phyloP scores from a whole-genome alignment of 1,140 invertebrate genomes.

The Drosophila navojoa region DNA sequence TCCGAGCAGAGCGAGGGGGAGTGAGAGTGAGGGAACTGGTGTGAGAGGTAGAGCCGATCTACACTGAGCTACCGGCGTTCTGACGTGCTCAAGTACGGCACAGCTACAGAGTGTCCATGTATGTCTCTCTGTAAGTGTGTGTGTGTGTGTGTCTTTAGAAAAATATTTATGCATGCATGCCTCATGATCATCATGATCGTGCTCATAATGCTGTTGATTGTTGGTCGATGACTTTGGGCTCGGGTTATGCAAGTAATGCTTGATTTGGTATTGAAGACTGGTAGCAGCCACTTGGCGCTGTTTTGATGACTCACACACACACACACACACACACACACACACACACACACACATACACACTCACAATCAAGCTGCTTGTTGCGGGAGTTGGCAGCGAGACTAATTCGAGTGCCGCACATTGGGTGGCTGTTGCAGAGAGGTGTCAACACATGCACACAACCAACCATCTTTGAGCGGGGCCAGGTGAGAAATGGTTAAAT shows the following conservation, averaged over 20 bases:
- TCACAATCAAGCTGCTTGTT: slow-evolving; percentile 20
- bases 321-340: slow-evolving; percentile 43
- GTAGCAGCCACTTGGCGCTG: slow-evolving; percentile 73
- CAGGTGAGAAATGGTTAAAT: not conserved
- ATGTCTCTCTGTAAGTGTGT: not conserved
- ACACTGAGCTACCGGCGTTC: slow-evolving; percentile 57
- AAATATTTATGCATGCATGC: slow-evolving; percentile 74
- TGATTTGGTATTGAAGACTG: slow-evolving; percentile 81
- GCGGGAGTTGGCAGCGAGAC: slow-evolving; percentile 40
- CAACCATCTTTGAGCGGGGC: not conserved
- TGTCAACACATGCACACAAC: slow-evolving; percentile 22
- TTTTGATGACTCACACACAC: slow-evolving; percentile 65
- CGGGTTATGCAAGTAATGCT: slow-evolving; percentile 81
- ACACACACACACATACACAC: slow-evolving; percentile 43
- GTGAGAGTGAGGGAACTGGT: not conserved
- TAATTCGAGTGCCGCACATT: slow-evolving; percentile 47
- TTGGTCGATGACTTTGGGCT: slow-evolving; percentile 68
- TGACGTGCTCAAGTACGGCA: slow-evolving; percentile 66
- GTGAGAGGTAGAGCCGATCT: slow-evolving; percentile 1
- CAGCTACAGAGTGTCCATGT: slow-evolving; percentile 29
- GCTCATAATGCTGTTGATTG: slow-evolving; percentile 37
- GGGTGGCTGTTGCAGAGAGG: slow-evolving; percentile 40
- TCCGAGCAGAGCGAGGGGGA: not conserved
- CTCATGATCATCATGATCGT: slow-evolving; percentile 35
- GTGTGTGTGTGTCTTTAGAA: slow-evolving; percentile 41